Evolutionary conservation across 2,888 invertebrate species (phyloP), one percentile per base, ranked within the genome.

Genomic region (Nowickia ferox): DNA sequence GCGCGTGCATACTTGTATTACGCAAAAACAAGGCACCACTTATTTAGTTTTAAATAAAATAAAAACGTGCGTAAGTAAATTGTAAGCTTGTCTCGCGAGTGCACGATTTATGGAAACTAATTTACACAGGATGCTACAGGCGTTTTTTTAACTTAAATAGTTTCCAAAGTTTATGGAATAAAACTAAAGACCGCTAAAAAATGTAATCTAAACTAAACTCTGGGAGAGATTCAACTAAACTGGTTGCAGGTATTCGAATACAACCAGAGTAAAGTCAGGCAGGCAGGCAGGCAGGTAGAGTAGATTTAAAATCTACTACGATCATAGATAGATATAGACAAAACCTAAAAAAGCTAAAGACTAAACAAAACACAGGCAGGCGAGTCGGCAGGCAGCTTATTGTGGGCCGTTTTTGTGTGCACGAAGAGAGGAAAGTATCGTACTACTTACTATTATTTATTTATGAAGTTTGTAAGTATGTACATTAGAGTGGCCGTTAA

Each of bases 201-300:
- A 57, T 9, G 8, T 17, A 78, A 59, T 46, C 42, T 51, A 74
- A 78, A 85, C 85, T 63, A 79, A 83, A 83, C 86, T 72, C 75
- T 80, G 61, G 48, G 44, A 86, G 79, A 83, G 86, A 51, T 86
- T 79, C 72, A 79, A 80, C 10, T 55, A 80, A 86, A 86, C 86
- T 86, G 86, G 86, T 86, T 83, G 79, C 76, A 83, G 71, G 66
- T 76, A 83, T 38, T 46, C 51, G 22, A 59, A 59, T 81, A 63
- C 77, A 81, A 48, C 10, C 59, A 42, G 51, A 59, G 71, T 72
- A 61, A 53, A 76, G 75, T 46, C 74, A 66, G 30, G 40, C 30
- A 61, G 68, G 40, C n/a, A n/a, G n/a, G 17, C 13, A 51, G 69
- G 59, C 59, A 76, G 83, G 66, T 53, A 74, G 68, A 79, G n/a